These are phyloP conservation scores for Paedocypris sp. DNA, from an alignment of 2,113 vertebrate species.

Conservation along the genomic window DNA sequence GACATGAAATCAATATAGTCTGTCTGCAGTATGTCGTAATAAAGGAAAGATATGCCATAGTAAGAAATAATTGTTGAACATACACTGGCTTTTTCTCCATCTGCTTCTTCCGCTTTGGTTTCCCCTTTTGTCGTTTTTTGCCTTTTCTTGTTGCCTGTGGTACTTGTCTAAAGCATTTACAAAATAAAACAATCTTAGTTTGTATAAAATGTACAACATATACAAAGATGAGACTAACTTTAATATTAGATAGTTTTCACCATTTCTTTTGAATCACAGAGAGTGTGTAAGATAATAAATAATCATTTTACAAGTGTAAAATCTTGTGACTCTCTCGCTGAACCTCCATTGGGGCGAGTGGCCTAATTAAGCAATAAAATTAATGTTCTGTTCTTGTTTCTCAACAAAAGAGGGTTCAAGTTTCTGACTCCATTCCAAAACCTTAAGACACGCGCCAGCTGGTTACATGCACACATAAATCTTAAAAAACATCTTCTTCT, in stretches of 20 bases:
- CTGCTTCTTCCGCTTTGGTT: slow-evolving; percentile 48
- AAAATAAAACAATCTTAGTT: not conserved
- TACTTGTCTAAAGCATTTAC: slow-evolving; percentile 38
- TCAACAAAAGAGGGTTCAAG: slow-evolving; percentile 29
- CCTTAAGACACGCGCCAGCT: slow-evolving; percentile 29
- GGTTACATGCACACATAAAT: slow-evolving; percentile 5
- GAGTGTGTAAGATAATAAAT: slow-evolving; percentile 2
- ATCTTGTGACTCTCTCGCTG: not conserved
- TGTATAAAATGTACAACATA: not conserved
- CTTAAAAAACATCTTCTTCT: too few species aligned
- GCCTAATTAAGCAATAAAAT: slow-evolving; percentile 40
- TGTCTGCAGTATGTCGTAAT: not conserved
- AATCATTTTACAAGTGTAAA: slow-evolving; percentile 5
- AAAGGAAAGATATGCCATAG: too few species aligned
- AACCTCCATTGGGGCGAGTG: slow-evolving; percentile 25
- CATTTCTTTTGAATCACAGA: too few species aligned
- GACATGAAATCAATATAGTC: not conserved
- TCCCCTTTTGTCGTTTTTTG: slow-evolving; percentile 47
- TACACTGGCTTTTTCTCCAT: slow-evolving; percentile 44
- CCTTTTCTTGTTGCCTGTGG: slow-evolving; percentile 42
- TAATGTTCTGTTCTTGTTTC: slow-evolving; percentile 34
- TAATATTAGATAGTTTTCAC: too few species aligned
- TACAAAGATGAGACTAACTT: too few species aligned
- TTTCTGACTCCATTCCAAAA: slow-evolving; percentile 33
- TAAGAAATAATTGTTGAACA: too few species aligned